phyloP scores from a whole-genome alignment of 2,797 vertebrate species.

The Alexandromys oeconomus region DNA sequence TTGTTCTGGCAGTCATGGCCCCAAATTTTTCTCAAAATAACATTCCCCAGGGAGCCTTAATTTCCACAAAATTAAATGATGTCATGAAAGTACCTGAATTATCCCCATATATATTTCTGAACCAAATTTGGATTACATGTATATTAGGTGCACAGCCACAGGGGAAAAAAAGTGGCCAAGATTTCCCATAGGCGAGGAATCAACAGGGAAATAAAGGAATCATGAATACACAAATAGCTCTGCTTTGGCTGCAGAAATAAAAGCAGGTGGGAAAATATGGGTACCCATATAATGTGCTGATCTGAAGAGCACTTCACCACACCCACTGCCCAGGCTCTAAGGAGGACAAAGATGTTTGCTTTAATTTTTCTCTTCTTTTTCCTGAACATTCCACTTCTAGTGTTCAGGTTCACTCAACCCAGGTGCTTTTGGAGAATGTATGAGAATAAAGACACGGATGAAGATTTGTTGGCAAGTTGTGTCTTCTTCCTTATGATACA shows the following conservation, averaged over 20 bases:
- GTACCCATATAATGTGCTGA: no score
- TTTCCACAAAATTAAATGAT: no score
- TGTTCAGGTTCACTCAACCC: background rate
- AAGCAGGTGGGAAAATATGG: background rate
- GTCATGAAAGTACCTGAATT: no score
- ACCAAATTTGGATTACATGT: background rate
- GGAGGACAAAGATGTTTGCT: background rate
- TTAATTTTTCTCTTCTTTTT: background rate
- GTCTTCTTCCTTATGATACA: background rate
- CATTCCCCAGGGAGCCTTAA: no score
- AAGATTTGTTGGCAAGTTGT: no score
- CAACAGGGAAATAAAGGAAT: background rate
- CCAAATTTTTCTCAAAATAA: no score
- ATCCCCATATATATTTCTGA: no score
- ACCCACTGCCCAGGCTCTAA: background rate
- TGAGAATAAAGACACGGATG: background rate
- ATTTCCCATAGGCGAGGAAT: background rate
- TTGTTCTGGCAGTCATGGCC: no score
- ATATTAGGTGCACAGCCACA: background rate
- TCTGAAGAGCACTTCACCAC: background rate
- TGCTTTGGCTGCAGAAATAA: background rate
- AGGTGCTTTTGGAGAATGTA: background rate
- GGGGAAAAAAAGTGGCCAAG: background rate
- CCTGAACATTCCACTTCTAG: background rate
- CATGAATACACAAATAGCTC: background rate